Evolutionary conservation across 2,797 vertebrate species (phyloP).

Genomic region (Lutra lutra): DNA sequence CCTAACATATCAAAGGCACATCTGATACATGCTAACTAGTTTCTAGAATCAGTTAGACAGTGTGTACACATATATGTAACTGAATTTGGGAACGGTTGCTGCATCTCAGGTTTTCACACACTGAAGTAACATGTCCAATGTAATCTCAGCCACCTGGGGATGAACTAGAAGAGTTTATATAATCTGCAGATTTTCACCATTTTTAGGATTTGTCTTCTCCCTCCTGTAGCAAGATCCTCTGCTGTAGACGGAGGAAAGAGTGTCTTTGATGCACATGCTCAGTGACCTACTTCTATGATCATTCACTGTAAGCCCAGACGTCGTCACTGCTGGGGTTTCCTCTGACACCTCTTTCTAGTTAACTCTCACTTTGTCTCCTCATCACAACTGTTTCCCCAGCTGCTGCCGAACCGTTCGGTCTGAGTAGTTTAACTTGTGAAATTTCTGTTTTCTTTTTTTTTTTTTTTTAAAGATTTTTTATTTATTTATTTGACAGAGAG

Average conservation of each 20-base stretch:
- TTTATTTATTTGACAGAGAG: too few species aligned
- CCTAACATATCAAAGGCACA: background rate
- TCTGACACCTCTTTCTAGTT: conserved; percentile 52
- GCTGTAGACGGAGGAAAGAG: background rate
- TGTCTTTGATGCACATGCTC: background rate
- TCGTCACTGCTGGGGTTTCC: background rate
- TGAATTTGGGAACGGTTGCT: background rate
- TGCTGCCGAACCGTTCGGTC: background rate
- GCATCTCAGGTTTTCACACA: background rate
- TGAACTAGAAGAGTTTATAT: background rate
- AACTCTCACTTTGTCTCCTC: conserved; percentile 48
- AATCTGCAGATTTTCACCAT: background rate
- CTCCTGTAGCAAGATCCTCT: background rate
- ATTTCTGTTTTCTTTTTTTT: background rate
- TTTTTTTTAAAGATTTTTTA: too few species aligned
- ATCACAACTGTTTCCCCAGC: conserved; percentile 42
- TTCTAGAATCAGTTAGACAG: background rate
- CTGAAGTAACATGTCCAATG: background rate
- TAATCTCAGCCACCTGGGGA: background rate
- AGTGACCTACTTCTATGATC: background rate
- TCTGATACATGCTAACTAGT: background rate
- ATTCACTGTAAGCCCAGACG: background rate
- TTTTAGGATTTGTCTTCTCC: background rate
- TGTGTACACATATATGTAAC: fast-evolving
- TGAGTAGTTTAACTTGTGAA: background rate